phyloP scores from a whole-genome alignment of 2,888 invertebrate genomes.

The Eupeodes luniger region DNA sequence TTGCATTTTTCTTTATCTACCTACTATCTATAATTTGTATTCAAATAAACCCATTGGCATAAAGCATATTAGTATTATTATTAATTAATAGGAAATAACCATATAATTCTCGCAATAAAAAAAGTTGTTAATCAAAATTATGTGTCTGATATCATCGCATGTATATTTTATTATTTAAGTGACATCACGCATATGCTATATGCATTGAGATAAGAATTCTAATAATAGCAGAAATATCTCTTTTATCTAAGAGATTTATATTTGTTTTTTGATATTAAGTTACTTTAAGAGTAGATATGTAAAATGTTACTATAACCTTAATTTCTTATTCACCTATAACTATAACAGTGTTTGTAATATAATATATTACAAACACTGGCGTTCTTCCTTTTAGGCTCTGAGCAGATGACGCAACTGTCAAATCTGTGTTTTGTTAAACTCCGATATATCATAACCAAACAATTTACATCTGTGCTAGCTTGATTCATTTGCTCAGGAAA shows the following conservation, averaged over 20 bases:
- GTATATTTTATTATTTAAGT: not conserved
- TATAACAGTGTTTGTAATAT: too few species aligned
- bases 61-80: slow-evolving; percentile 32
- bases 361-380: too few species aligned
- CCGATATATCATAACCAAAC: too few species aligned
- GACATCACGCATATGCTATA: slow-evolving; percentile 58
- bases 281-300: not conserved
- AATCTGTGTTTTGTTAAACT: too few species aligned
- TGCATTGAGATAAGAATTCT: slow-evolving; percentile 15
- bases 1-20: slow-evolving; percentile 3
- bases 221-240: slow-evolving; percentile 9
- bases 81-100: slow-evolving; percentile 53
- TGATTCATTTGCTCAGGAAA: too few species aligned
- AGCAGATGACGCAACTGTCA: too few species aligned
- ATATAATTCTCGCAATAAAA: slow-evolving; percentile 10
- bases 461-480: too few species aligned
- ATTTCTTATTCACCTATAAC: too few species aligned
- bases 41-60: slow-evolving; percentile 28
- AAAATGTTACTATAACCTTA: not conserved
- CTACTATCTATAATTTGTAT: not conserved
- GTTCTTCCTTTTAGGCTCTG: too few species aligned
- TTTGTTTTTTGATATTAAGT: slow-evolving; percentile 6
- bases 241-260: not conserved
- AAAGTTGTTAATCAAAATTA: slow-evolving; percentile 51
- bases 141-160: slow-evolving; percentile 61